Base-by-base conservation (phyloP, 2,113 vertebrate genomes). In the Pseudonaja textilis region DNA sequence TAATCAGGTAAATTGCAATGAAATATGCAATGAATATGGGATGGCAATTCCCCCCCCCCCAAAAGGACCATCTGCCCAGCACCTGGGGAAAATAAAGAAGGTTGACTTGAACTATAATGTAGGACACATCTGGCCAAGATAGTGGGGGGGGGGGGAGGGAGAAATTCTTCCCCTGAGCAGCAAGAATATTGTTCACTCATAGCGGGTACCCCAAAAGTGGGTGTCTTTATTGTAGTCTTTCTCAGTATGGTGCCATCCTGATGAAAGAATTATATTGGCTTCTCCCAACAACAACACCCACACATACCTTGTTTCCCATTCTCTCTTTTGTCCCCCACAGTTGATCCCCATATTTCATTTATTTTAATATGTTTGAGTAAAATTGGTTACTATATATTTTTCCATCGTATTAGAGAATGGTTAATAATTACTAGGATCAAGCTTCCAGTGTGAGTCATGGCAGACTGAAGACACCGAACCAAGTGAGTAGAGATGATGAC, bases 1-100 rank as follows among this genome's bases (percentile, higher is more conserved):
- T 16, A n/a, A 42, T 85, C 54, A 45, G n/a, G 12, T 29, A 39
- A 52, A 6, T 69, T 88, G 90, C 23, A 14, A 55, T 23, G 9
- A 59, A 14, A 16, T 69, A 69, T 69, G 55, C n/a, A 86, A 88
- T 16, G 45, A 64, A 26, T 26, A 18, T 29, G 61, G 39, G 39
- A 47, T 29, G n/a, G 25, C 18, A 20, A 61, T 56, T 9, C 3
- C 2, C 22, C 7, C 22, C 7, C 1, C 1, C 3, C 7, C 1
- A 20, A 90, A 50, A 11, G 18, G 42, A 64, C 57, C 93, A 93
- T 91, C 90, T 91, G 90, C 20, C 74, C 45, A 86, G 52, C 90
- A 91, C 55, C 45, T 93, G 90, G 45, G 45, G 14, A 47, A 59
- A 91, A 20, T 42, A 81, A 56, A 10, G 34, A 26, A 42, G 23